A percentile compares a stretch with the other conserved stretches of the same genome.
These are phyloP conservation scores for Sapayoa aenigma DNA, from an alignment of 2,113 vertebrate genomes.

Conservation along the genomic window DNA sequence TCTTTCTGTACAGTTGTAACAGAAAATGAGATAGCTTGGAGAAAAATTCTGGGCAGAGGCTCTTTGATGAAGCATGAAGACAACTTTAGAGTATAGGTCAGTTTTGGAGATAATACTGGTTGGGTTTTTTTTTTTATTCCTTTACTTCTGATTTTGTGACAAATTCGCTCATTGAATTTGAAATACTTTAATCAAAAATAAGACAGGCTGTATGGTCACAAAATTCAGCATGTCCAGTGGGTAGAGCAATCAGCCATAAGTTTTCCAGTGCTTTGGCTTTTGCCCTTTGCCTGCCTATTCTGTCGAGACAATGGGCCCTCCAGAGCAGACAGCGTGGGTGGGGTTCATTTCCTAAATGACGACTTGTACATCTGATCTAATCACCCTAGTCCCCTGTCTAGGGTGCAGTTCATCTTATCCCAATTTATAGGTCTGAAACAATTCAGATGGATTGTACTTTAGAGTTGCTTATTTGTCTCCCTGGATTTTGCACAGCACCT, in stretches of 20 bases:
- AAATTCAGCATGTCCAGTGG: neutral
- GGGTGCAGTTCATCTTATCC: neutral
- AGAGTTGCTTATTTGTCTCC: neutral
- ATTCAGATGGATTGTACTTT: neutral
- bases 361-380: neutral
- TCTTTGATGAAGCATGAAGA: neutral
- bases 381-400: neutral
- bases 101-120: neutral
- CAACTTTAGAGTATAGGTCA: neutral
- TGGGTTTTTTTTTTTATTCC: neutral
- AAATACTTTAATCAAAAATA: neutral
- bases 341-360: neutral
- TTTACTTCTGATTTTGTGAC: neutral
- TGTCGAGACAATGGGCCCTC: accelerated
- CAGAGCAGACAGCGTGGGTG: neutral
- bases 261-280: neutral
- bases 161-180: neutral
- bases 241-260: neutral
- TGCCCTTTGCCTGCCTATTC: neutral
- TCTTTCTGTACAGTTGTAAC: neutral
- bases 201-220: neutral
- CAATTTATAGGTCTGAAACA: neutral
- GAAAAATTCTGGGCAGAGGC: neutral
- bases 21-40: constrained; percentile 1
- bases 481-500: neutral